These are phyloP conservation scores for Laothoe populi DNA, from an alignment of 2,888 invertebrate species.

Conservation along the genomic window DNA sequence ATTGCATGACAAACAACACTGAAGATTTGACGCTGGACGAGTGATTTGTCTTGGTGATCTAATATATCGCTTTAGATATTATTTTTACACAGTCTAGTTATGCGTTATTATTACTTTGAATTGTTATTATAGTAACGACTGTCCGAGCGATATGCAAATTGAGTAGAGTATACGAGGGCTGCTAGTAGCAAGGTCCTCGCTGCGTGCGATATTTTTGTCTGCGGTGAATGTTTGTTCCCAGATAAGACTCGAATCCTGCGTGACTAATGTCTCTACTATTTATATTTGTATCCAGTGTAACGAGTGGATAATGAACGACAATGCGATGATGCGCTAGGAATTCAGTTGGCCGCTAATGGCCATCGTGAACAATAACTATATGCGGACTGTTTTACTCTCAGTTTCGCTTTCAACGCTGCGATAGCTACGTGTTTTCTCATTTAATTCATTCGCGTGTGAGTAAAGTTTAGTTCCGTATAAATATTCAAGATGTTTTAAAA, in stretches of 20 bases:
- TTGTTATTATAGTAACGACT: too few species aligned
- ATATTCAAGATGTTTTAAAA: slow-evolving; percentile 1
- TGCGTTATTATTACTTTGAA: too few species aligned
- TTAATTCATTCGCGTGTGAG: slow-evolving; percentile 30
- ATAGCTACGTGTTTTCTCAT: slow-evolving; percentile 29
- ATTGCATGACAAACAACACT: too few species aligned
- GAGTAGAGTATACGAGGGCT: too few species aligned
- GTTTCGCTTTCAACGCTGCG: slow-evolving; percentile 54
- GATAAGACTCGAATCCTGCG: slow-evolving; percentile 62
- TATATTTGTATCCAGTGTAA: slow-evolving; percentile 65
- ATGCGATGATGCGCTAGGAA: slow-evolving; percentile 62
- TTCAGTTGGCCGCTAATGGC: slow-evolving; percentile 62
- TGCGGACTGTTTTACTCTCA: slow-evolving; percentile 51
- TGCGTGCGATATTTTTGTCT: slow-evolving; percentile 48
- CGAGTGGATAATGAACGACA: slow-evolving; percentile 67
- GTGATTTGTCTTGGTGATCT: too few species aligned
- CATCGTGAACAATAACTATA: slow-evolving; percentile 54
- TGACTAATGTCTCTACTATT: slow-evolving; percentile 72
- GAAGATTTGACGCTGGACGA: too few species aligned
- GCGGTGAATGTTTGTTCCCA: slow-evolving; percentile 52
- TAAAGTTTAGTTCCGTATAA: slow-evolving; percentile 29
- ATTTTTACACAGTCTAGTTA: too few species aligned
- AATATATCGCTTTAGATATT: too few species aligned
- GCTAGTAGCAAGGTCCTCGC: slow-evolving; percentile 26
- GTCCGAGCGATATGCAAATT: neutral